Evolutionary conservation across 2,797 vertebrate genomes (phyloP).

Genomic region (Anguilla anguilla): DNA sequence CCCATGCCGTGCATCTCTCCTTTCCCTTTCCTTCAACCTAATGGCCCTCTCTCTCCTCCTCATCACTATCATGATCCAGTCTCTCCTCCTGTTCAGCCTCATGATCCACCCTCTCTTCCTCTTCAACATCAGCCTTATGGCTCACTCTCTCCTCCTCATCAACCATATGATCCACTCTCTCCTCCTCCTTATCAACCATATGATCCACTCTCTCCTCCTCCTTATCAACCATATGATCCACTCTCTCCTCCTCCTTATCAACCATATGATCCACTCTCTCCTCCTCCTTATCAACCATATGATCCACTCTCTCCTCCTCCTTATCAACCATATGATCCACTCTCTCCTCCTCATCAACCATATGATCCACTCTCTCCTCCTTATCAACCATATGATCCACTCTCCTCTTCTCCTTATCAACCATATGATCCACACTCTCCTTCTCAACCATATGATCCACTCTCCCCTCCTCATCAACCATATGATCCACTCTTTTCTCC

Average conservation of each 20-base stretch:
- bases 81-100: no score
- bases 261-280: slow-evolving; percentile 6
- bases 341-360: background rate
- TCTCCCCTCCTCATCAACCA: no score
- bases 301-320: background rate
- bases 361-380: background rate
- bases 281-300: background rate
- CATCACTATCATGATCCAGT: background rate
- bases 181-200: background rate
- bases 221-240: no score
- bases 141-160: background rate
- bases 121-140: background rate
- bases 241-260: background rate
- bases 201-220: background rate
- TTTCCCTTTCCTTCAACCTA: background rate
- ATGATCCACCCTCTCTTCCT: no score
- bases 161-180: background rate
- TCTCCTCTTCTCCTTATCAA: no score
- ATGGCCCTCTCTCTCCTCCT: slow-evolving; percentile 11
- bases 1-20: slow-evolving; percentile 17
- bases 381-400: background rate
- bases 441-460: no score
- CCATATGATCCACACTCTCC: no score
- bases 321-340: background rate
- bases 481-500: no score